These are phyloP conservation scores for Amblyornis subalaris DNA, from an alignment of 2,113 vertebrate genomes.

Conservation along the genomic window DNA sequence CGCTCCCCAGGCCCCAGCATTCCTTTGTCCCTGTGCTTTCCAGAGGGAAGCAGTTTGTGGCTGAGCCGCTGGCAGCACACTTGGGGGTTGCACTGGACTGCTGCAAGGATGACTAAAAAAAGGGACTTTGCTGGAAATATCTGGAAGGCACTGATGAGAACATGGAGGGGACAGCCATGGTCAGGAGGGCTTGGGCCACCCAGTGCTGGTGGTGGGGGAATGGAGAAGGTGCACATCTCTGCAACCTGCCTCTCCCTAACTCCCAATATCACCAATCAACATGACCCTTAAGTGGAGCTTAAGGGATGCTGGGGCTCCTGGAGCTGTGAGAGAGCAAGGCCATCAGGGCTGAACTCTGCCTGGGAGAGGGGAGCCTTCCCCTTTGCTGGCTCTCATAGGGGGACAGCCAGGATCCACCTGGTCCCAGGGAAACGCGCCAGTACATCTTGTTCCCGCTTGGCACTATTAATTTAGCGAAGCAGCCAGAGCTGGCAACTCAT, in stretches of 20 bases:
- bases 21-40: fast-evolving
- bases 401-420: neutral
- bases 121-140: neutral
- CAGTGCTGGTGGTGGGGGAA: fast-evolving
- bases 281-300: neutral
- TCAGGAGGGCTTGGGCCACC: neutral
- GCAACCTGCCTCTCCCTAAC: neutral
- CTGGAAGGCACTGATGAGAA: neutral
- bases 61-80: neutral
- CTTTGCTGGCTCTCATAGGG: neutral
- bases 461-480: constrained; percentile 23
- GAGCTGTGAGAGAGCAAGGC: neutral
- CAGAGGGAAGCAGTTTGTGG: neutral
- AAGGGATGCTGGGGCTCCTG: neutral
- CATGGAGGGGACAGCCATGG: neutral
- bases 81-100: fast-evolving
- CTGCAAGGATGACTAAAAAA: neutral
- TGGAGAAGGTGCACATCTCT: neutral
- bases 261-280: neutral
- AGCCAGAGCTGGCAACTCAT: neutral
- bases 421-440: neutral
- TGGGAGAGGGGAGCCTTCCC: neutral
- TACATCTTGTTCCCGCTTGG: constrained; percentile 11
- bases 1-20: neutral
- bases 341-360: neutral